A percentile compares a stretch with the other conserved stretches of the same genome.
phyloP scores from a whole-genome alignment of 2,888 invertebrate species.

The Cacoxenus indagator region DNA sequence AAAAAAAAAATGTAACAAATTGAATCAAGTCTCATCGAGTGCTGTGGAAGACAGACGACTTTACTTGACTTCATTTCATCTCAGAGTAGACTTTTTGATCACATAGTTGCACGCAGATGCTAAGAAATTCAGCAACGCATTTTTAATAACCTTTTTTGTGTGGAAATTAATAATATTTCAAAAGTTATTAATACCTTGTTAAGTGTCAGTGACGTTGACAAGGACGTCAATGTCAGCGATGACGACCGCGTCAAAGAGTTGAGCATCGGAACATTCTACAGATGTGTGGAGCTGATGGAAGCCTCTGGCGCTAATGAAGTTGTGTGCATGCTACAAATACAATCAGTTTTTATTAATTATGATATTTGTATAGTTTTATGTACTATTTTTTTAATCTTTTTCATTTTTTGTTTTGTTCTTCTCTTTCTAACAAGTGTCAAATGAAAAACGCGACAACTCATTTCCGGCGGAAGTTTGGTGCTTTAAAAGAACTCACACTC shows the following conservation, averaged over 20 bases:
- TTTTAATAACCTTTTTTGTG: slow-evolving; percentile 35
- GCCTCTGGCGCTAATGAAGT: slow-evolving; percentile 7
- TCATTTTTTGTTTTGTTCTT: neutral
- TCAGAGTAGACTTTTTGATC: slow-evolving; percentile 30
- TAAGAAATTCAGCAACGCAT: slow-evolving; percentile 32
- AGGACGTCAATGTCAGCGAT: slow-evolving; percentile 22
- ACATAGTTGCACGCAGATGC: slow-evolving; percentile 40
- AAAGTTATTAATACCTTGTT: slow-evolving; percentile 51
- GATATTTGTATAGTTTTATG: neutral
- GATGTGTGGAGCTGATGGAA: neutral
- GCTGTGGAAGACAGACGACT: neutral
- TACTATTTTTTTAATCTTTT: neutral
- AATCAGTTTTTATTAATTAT: neutral
- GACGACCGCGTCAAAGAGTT: slow-evolving; percentile 9
- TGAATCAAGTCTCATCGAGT: too few relatives aligned
- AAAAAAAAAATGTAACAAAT: slow-evolving; percentile 12
- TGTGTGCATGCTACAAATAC: neutral
- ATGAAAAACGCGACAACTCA: neutral
- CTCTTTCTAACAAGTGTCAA: neutral
- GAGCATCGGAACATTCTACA: neutral
- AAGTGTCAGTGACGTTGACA: slow-evolving; percentile 41
- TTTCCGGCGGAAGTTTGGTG: slow-evolving; percentile 10
- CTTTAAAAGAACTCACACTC: too few relatives aligned
- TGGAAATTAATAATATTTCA: slow-evolving; percentile 21
- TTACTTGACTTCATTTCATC: too few relatives aligned